Evolutionary conservation across 2,113 vertebrate species (phyloP).

Genomic region (Argyrosomus japonicus): DNA sequence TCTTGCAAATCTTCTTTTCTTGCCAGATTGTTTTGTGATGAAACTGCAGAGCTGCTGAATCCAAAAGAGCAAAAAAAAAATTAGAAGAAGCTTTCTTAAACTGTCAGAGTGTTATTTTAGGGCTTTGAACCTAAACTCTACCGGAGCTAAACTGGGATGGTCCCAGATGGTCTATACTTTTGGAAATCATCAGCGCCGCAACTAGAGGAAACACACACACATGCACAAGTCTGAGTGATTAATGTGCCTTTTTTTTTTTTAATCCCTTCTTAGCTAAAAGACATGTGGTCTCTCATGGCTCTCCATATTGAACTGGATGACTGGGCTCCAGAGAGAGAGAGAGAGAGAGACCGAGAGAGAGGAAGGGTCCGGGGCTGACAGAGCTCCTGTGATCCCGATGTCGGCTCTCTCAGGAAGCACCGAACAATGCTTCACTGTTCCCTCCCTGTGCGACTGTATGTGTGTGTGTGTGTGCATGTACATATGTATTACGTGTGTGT

Average conservation of each 20-base stretch:
- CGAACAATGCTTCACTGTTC: conserved; percentile 85
- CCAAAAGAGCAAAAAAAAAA: not conserved
- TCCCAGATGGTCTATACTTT: conserved; percentile 14
- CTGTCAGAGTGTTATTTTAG: conserved; percentile 10
- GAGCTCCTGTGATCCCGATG: conserved; percentile 73
- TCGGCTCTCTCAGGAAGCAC: conserved; percentile 77
- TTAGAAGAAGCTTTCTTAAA: not conserved
- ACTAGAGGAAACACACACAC: conserved; percentile 10
- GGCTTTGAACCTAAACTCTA: conserved; percentile 2
- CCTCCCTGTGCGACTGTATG: conserved; percentile 42
- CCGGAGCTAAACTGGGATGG: conserved; percentile 25
- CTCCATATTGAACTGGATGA: conserved; percentile 40
- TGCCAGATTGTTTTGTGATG: not conserved
- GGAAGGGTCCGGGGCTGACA: conserved; percentile 57
- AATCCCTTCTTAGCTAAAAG: not conserved
- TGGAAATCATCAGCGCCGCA: not conserved
- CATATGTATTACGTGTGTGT: conserved; percentile 16
- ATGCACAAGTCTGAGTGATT: conserved; percentile 15
- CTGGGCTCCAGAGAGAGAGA: conserved; percentile 21
- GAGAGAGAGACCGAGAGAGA: not conserved
- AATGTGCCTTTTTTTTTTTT: not conserved
- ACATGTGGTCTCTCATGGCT: conserved; percentile 43
- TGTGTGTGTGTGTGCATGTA: conserved; percentile 29
- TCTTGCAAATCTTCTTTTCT: not conserved
- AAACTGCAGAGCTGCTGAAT: not conserved